These are phyloP conservation scores for Hephaestus fuliginosus DNA, from an alignment of 2,797 vertebrate genomes.

Conservation along the genomic window DNA sequence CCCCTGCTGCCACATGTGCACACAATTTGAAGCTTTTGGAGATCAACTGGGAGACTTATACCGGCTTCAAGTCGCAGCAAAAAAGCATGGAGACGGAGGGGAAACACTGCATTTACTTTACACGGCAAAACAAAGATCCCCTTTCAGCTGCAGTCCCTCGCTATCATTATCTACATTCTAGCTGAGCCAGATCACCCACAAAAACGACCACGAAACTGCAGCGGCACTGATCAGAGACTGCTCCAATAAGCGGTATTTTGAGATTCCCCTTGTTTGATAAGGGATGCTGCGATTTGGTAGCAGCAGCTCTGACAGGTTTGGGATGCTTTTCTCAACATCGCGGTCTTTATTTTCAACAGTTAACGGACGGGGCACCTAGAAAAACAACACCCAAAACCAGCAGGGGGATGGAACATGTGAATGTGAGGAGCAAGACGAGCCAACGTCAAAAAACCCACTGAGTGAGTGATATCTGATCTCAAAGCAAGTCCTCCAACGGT, in stretches of 20 bases:
- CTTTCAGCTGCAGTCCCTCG: slow-evolving; percentile 70
- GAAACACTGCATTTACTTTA: slow-evolving; percentile 62
- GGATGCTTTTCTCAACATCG: slow-evolving; percentile 25
- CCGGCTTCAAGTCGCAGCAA: slow-evolving; percentile 35
- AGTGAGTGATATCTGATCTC: slow-evolving; percentile 77
- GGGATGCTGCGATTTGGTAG: neutral
- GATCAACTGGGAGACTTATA: slow-evolving; percentile 27
- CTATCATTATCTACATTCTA: slow-evolving; percentile 50
- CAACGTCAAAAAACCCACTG: slow-evolving; percentile 62
- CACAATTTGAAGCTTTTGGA: slow-evolving; percentile 40
- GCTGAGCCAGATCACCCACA: slow-evolving; percentile 31
- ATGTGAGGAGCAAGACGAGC: slow-evolving; percentile 45
- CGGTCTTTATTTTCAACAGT: slow-evolving; percentile 36
- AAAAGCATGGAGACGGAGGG: slow-evolving; percentile 33
- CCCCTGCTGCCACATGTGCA: slow-evolving; percentile 31
- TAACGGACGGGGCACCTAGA: slow-evolving; percentile 42
- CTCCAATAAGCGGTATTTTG: neutral
- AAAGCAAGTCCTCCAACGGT: slow-evolving; percentile 57
- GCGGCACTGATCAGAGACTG: slow-evolving; percentile 18
- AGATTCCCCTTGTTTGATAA: slow-evolving; percentile 12
- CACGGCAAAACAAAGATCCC: slow-evolving; percentile 78
- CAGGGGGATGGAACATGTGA: slow-evolving; percentile 71
- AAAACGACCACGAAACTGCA: neutral
- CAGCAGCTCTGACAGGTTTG: neutral
- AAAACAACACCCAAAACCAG: slow-evolving; percentile 31